Evolutionary conservation across 2,888 invertebrate species (phyloP).

Genomic region (Oxycera nigricornis): DNA sequence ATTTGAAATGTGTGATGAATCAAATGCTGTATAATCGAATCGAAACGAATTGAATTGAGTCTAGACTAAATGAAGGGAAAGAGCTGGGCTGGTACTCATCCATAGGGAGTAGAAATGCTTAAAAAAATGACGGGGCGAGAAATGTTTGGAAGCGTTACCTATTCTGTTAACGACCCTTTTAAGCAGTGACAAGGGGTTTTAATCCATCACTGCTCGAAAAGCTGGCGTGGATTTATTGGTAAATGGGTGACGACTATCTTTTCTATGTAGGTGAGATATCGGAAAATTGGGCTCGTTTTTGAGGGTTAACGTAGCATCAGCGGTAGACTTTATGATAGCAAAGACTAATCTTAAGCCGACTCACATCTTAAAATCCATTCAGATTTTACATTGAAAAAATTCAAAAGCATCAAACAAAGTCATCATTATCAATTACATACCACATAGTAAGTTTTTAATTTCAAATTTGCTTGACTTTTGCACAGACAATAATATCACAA

Average conservation of each 20-base stretch:
- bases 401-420: too few relatives aligned
- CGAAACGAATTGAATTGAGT: conserved; percentile 12
- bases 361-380: too few relatives aligned
- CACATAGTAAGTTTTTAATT: too few relatives aligned
- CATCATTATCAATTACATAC: too few relatives aligned
- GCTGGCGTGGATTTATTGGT: not conserved
- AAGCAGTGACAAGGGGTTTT: conserved; percentile 2
- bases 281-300: too few relatives aligned
- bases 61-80: not conserved
- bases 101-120: not conserved
- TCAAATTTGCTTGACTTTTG: too few relatives aligned
- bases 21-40: conserved; percentile 41
- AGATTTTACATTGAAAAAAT: too few relatives aligned
- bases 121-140: conserved; percentile 13
- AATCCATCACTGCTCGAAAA: conserved; percentile 2
- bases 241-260: not conserved
- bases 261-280: too few relatives aligned
- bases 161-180: not conserved
- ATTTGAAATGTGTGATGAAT: conserved; percentile 39
- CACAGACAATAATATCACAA: too few relatives aligned
- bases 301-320: too few relatives aligned
- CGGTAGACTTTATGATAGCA: too few relatives aligned
- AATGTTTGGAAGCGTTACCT: not conserved
- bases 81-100: not conserved
- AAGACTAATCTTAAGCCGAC: too few relatives aligned